Base-by-base conservation (phyloP, 2,797 vertebrate species). In the Cyprinella venusta region DNA sequence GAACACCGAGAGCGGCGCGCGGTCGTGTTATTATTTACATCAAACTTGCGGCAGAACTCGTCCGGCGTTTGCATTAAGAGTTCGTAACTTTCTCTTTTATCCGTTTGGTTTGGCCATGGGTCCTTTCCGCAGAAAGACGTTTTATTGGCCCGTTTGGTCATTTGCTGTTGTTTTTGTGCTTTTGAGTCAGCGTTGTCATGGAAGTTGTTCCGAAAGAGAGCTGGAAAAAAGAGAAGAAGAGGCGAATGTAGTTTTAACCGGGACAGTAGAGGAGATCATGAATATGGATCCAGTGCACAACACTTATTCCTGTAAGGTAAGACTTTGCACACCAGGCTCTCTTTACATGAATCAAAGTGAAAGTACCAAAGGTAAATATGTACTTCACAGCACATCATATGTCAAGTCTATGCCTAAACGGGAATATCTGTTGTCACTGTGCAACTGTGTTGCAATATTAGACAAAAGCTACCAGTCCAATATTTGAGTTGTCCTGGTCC, bases 291-390 rank as follows among this genome's bases (percentile, higher is more conserved):
- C 97, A 36, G 97, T 99, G 81, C 96, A 98, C 67, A 96, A 97
- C 86, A 98, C 97, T 42, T 99, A 99, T 83, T 99, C 97, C 0
- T 98, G 98, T 96, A 99, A 99, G 97, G 98, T 99, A 92, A 93
- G 92, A 78, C 54, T 76, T 45, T 52, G 63, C 24, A 24, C 36
- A 45, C 63, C 63, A n/a, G 36, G 8, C 63, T 42, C 33, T 24
- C 26, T 70, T 69, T 9, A 48, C 21, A 36, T 76, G 18, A 42
- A 50, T 71, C 33, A 79, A 83, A 83, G 40, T 71, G 82, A 83
- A 79, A 83, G 82, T 64, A 71, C 61, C 24, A 56, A n/a, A 69
- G 9, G 13, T 33, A 48, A 19, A 42, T 30, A 36, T 81, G 3
- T 40, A 38, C 42, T 64, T 26, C 3, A 50, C 8, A 82, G 26